Evolutionary conservation across 2,888 invertebrate species (phyloP), one percentile per base, ranked within the genome.

Genomic region (Galerucella calmariensis): DNA sequence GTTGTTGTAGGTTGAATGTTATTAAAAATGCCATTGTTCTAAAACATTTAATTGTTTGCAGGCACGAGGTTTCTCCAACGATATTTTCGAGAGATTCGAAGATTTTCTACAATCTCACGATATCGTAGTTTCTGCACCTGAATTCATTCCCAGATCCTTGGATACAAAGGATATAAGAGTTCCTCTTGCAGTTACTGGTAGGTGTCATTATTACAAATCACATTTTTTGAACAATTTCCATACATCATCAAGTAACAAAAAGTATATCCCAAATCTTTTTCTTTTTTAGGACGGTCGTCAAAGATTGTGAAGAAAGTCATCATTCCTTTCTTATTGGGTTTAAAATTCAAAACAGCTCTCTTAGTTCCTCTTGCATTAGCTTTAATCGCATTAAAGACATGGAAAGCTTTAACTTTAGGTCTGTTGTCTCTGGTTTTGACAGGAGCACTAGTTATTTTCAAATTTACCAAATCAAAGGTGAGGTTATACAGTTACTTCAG

Each of bases 351-450:
- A 88, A 93, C 95, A 67, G 94, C 95, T 24, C 94, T 95, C 46
- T 87, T 96, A 82, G 94, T 95, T 59, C 96, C 95, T 0, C 87
- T 95, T 76, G 94, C 94, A 14, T 89, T 96, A 73, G 94, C 94
- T 51, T 88, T 95, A 74, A 95, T 96, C 83, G 96, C 96, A 0
- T 89, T 95, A 73, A 95, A 95, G 87, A 95, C 96, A 16, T 96
- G 96, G 96, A 96, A 96, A 87, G 96, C 96, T 59, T 89, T 95
- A 81, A 95, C 96, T 10, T 90, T 96, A 79, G 95, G 95, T 76
- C 91, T 96, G 5, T 91, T 96, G 75, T 95, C 95, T 2, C 88
- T 96, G 84, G 95, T 95, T 35, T 89, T 95, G 63, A 95, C 95
- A 79, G 95, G 94, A 79, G 95, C 95, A 74, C 91, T 95, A 90